Conservation (phyloP, 23 tunicate genomes). For the Corella eumyota region DNA sequence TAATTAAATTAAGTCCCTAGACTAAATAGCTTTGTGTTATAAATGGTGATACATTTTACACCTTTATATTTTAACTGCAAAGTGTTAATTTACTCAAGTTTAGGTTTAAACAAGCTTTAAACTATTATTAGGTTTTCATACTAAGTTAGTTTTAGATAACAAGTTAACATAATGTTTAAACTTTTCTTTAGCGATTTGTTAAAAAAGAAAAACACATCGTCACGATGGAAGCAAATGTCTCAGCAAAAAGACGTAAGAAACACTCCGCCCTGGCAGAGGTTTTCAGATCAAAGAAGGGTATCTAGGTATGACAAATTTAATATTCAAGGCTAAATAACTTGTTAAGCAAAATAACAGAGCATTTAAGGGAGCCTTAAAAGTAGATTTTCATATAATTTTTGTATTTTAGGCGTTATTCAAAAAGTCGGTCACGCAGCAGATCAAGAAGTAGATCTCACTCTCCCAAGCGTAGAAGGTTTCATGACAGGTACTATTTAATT, state of each 20-base stretch:
- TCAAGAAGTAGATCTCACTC: slow-evolving; percentile 29
- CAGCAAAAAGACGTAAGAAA: slow-evolving; percentile 23
- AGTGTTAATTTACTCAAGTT: not conserved
- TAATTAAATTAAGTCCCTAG: not conserved
- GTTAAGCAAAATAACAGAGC: no score
- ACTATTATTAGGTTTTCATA: no score
- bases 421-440: slow-evolving; percentile 6
- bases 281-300: slow-evolving; percentile 5
- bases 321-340: no score
- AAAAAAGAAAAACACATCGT: slow-evolving; percentile 1
- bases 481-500: slow-evolving; percentile 41
- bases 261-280: slow-evolving; percentile 1
- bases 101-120: not conserved
- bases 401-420: not conserved
- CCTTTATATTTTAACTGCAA: not conserved
- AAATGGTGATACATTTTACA: no score
- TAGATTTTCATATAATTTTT: not conserved
- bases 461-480: slow-evolving; percentile 48
- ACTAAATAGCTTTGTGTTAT: not conserved
- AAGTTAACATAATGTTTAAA: no score
- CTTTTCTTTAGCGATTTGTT: slow-evolving; percentile 13
- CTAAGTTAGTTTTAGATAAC: no score
- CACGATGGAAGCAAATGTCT: slow-evolving; percentile 59
- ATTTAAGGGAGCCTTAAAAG: not conserved
- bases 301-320: slow-evolving; percentile 9